Evolutionary conservation across 2,797 vertebrate species (phyloP).

Genomic region (Lepilemur septentrionalis): DNA sequence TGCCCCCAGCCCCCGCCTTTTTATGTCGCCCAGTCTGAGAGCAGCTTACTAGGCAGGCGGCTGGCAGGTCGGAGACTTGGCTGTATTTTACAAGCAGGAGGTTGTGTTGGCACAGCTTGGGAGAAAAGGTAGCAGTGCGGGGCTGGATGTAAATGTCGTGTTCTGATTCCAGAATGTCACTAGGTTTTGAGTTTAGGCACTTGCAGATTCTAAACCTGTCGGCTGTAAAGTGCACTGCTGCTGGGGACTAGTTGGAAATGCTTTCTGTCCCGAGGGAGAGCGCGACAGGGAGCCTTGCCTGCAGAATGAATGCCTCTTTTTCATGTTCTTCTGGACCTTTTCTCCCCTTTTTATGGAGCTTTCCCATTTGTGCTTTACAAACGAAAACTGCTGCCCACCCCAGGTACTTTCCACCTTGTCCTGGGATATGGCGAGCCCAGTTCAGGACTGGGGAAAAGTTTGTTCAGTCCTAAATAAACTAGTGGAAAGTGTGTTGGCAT

Average conservation of each 20-base stretch:
- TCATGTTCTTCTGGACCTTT: neutral
- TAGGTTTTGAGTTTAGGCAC: conserved; percentile 42
- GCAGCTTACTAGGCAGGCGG: neutral
- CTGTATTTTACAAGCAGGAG: conserved; percentile 50
- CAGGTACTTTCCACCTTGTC: neutral
- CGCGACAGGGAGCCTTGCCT: neutral
- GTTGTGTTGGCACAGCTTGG: conserved; percentile 62
- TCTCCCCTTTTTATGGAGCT: neutral
- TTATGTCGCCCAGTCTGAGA: conserved; percentile 42
- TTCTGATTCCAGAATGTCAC: neutral
- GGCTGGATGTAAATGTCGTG: conserved; percentile 36
- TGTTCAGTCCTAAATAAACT: neutral
- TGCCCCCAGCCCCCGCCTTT: neutral
- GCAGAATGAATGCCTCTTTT: conserved; percentile 51
- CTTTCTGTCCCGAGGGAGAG: neutral
- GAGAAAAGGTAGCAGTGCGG: conserved; percentile 37
- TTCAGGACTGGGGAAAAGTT: neutral
- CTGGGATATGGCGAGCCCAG: neutral
- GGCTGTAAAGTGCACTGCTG: conserved; percentile 34
- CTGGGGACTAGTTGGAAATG: neutral
- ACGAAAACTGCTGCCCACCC: conserved; percentile 21
- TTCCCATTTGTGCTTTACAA: conserved; percentile 50
- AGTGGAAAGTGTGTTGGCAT: neutral
- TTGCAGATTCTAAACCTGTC: conserved; percentile 47
- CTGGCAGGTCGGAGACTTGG: conserved; percentile 48